These are phyloP conservation scores for Platanista minor DNA, from an alignment of 2,113 vertebrate genomes.

Conservation along the genomic window DNA sequence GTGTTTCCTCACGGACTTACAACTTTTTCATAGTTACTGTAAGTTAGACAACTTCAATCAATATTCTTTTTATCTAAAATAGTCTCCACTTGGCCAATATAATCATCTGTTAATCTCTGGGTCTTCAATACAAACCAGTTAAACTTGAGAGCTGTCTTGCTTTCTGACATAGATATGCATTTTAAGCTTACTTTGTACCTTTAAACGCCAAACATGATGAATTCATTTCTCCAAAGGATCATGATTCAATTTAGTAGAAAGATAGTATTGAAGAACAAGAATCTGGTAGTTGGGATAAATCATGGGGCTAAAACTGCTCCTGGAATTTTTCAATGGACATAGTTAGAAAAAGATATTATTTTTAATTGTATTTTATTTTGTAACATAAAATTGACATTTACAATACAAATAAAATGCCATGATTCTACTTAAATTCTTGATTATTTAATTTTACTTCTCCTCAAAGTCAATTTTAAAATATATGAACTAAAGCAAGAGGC, in stretches of 20 bases:
- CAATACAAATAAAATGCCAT: background rate
- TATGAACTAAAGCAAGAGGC: background rate
- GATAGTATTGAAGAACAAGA: background rate
- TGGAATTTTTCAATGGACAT: background rate
- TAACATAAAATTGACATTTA: background rate
- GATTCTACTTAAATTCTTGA: background rate
- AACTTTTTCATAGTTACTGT: background rate
- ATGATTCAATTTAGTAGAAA: background rate
- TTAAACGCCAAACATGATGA: background rate
- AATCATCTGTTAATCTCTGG: background rate
- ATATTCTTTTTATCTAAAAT: background rate
- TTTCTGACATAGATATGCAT: background rate
- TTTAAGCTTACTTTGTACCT: background rate
- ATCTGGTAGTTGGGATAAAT: background rate
- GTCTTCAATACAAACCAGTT: background rate
- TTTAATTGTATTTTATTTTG: background rate
- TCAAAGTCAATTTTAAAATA: background rate
- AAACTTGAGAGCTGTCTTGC: background rate
- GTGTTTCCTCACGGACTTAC: background rate
- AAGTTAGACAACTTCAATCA: background rate
- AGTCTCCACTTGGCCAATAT: background rate
- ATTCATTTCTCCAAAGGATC: background rate
- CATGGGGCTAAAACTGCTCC: background rate
- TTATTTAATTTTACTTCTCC: background rate
- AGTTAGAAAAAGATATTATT: background rate